Base-by-base conservation (phyloP, 2,888 invertebrate genomes). In the Ligdia adustata region DNA sequence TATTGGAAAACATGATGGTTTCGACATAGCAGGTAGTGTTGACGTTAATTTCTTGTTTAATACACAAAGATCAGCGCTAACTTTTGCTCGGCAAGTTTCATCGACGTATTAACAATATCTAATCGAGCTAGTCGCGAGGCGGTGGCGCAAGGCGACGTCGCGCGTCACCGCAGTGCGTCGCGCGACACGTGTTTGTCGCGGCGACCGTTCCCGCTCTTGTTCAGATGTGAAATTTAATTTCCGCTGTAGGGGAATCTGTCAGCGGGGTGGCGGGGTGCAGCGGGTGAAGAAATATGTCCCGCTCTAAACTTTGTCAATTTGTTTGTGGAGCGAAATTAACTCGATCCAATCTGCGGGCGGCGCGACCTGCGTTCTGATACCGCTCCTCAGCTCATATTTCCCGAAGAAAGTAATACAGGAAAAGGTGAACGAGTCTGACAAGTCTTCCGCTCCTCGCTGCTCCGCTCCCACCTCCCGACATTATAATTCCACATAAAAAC, bases 181-280 rank as follows among this genome's bases (percentile, higher is more conserved):
- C 48, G 33, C 64, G 77, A 82, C 82, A 78, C 83, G 80, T 80
- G 84, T 78, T 80, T 73, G 75, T 76, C 76, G 78, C 74, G 76
- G 76, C 78, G 80, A 75, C 73, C 69, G 62, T 75, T 77, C 81
- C 72, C 77, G 77, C 80, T 85, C 86, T 87, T 87, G 87, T 88
- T 88, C 85, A 82, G 86, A 89, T 89, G 89, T 89, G 87, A 90
- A 89, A 90, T 90, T 90, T 90, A 90, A 90, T 90, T 90, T 90
- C 90, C 90, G 89, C 75, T 79, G 71, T 74, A 80, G 84, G 84
- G 82, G 87, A 81, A 80, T 83, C 87, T 83, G 83, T 81, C 80
- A 78, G 72, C 70, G 73, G 74, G 66, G 71, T 38, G 64, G 62
- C 55, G 46, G 69, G 66, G 72, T 53, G 49, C 52, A 55, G 62